Evolutionary conservation across 2,888 invertebrate genomes (phyloP).

Genomic region (Kuschelorhynchus macadamiae): DNA sequence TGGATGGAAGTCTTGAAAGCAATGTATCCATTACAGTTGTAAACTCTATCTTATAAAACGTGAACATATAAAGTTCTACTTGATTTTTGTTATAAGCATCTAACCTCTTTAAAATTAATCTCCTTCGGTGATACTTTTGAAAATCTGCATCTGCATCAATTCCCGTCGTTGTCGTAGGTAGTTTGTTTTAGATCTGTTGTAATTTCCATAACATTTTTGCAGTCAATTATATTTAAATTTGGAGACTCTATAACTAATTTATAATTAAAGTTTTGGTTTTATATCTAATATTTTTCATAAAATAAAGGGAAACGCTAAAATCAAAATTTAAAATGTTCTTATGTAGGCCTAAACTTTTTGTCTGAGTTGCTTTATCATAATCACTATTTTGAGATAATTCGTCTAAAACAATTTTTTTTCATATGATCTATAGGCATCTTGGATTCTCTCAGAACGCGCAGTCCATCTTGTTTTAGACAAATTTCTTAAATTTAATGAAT

Average conservation of each 20-base stretch:
- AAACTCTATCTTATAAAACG: conserved; percentile 12
- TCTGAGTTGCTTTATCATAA: neutral
- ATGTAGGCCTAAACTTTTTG: neutral
- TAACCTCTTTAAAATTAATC: conserved; percentile 3
- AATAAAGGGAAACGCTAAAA: neutral
- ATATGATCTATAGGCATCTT: too few species aligned
- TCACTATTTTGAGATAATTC: neutral
- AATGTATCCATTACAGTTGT: neutral
- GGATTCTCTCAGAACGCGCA: too few species aligned
- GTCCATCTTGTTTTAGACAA: conserved; percentile 9
- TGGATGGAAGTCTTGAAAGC: too few species aligned
- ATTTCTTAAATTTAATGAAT: neutral
- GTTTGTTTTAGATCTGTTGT: neutral
- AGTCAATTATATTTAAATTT: conserved; percentile 2
- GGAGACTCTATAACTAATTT: neutral
- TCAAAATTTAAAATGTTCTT: conserved; percentile 1
- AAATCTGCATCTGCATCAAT: conserved; percentile 8
- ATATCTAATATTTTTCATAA: neutral
- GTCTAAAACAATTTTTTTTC: neutral
- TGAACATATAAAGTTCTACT: neutral
- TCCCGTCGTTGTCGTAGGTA: neutral
- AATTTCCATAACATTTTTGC: neutral
- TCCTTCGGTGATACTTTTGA: conserved; percentile 7
- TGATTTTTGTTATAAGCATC: neutral
- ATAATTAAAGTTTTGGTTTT: neutral